Percentiles rank a stretch among this genome's conserved stretches.
Conservation (phyloP, 2,888 invertebrate genomes). For the Protula sp. region DNA sequence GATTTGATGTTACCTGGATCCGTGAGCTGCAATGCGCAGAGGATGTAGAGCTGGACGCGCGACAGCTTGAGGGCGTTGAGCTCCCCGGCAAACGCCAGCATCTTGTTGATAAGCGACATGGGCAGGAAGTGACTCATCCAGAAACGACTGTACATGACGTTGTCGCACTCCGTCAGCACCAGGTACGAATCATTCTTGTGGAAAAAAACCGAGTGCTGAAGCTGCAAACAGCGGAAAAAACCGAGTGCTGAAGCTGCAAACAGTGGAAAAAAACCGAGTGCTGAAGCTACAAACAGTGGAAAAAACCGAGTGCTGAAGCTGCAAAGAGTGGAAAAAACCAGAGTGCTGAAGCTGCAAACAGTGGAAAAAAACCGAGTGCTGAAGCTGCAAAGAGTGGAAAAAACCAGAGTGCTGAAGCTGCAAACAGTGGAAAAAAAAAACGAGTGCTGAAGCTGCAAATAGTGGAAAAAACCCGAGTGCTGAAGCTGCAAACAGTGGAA, state of each 20-base stretch:
- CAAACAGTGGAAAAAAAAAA: too few species aligned
- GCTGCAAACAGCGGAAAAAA: too few species aligned
- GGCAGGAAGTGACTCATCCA: conserved; percentile 40
- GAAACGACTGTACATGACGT: conserved; percentile 28
- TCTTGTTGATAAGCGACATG: conserved; percentile 26
- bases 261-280: too few species aligned
- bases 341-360: too few species aligned
- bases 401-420: too few species aligned
- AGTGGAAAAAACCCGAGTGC: conserved; percentile 28
- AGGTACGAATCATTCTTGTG: conserved; percentile 31
- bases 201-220: conserved; percentile 27
- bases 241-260: too few species aligned
- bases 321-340: too few species aligned
- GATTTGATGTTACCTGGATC: conserved; percentile 24
- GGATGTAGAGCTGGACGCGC: conserved; percentile 30
- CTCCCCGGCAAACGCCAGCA: conserved; percentile 32
- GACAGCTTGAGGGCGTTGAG: conserved; percentile 33
- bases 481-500: conserved; percentile 13
- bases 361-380: too few species aligned
- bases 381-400: too few species aligned
- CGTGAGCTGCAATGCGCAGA: conserved; percentile 36
- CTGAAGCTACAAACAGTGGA: too few species aligned
- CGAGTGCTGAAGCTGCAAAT: too few species aligned
- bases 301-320: too few species aligned
- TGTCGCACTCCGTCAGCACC: conserved; percentile 27